Evolutionary conservation across 2,888 invertebrate species (phyloP), one percentile per base, ranked within the genome.

Genomic region (Girardia tigrina): DNA sequence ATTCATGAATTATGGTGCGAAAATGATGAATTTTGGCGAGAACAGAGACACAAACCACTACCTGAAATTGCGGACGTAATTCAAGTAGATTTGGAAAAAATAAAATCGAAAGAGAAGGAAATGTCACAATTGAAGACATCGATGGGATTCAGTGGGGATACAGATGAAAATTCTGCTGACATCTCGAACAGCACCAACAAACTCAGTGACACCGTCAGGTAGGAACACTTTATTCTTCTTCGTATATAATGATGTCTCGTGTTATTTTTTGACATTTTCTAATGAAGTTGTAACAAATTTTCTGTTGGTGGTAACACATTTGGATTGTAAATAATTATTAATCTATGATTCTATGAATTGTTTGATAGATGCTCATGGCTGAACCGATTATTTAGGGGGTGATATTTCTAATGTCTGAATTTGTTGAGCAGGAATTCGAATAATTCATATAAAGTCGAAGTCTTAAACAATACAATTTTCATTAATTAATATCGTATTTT

Each of bases 61-160:
- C 87, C 87, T 6, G 81, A 82, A 0, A 98, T 99, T 0, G 98
- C 98, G 0, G 98, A 98, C 85, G 93, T 97, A 2, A 95, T 99
- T 79, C 97, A 99, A 83, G 94, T 94, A 85, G 94, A 95, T 85
- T 85, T 99, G 77, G 98, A 99, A 83, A 90, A 91, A 78, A 97
- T 97, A 84, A 89, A 90, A 83, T 87, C 89, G 74, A 92, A 91
- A 29, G 98, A 99, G 85, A 94, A 94, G 75, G 94, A 98, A 86
- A 94, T 99, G 1, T 95, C 94, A 82, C 90, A 90, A 80, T 85
- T 98, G 12, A 98, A 95, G 84, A 88, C 89, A 71, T 90, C 93
- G 0, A 94, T 98, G 94, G 88, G 75, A 77, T 26, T 74, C 42
- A n/a, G 14, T 1, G 87, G 92, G 74, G 92, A 92, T 81, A 90